phyloP scores from a whole-genome alignment of 2,113 vertebrate species.

The Agapornis roseicollis region DNA sequence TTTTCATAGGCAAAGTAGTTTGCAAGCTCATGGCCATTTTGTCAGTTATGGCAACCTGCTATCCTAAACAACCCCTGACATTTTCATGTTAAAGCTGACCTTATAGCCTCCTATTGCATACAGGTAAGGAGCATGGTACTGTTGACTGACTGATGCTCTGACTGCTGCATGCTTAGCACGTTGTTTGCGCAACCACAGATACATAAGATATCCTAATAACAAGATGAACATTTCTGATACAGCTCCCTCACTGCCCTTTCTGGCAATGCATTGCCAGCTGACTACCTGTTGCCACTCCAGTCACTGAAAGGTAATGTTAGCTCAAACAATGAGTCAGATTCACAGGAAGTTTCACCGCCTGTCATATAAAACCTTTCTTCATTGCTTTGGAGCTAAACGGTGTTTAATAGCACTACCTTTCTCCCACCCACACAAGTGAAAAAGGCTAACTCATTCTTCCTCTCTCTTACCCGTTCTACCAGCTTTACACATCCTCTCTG shows the following conservation, averaged over 20 bases:
- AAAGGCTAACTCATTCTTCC: slow-evolving; percentile 52
- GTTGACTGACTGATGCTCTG: neutral
- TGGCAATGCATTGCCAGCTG: neutral
- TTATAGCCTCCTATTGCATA: neutral
- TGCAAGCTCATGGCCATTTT: neutral
- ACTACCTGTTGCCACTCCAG: neutral
- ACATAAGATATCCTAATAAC: neutral
- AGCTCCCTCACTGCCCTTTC: neutral
- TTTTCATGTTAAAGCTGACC: neutral
- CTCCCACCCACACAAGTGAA: neutral
- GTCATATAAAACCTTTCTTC: neutral
- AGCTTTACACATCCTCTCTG: neutral
- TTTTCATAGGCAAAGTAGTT: neutral
- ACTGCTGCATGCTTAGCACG: neutral
- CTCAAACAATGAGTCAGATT: slow-evolving; percentile 50
- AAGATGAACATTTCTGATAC: neutral
- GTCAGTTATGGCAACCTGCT: neutral
- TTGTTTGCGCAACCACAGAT: slow-evolving; percentile 17
- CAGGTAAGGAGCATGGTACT: neutral
- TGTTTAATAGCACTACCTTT: neutral
- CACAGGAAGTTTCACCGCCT: slow-evolving; percentile 37
- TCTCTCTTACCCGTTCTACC: neutral
- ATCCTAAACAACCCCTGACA: neutral
- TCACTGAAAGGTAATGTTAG: slow-evolving; percentile 9
- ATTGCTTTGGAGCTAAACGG: neutral